These are phyloP conservation scores for Hyppa rectilinea DNA, from an alignment of 2,888 invertebrate genomes.

Conservation along the genomic window DNA sequence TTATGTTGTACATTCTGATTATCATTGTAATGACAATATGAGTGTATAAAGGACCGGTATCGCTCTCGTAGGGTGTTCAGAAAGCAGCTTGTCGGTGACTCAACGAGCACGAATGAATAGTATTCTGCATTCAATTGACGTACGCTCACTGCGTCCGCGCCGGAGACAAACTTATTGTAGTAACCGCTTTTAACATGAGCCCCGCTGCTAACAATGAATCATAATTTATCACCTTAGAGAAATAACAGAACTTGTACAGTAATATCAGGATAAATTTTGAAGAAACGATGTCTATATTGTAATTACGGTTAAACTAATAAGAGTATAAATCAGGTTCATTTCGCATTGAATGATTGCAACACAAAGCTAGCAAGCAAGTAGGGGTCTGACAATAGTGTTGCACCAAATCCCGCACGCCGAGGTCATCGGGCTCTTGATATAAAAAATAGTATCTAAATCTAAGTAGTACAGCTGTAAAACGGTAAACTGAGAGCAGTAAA, in stretches of 20 bases:
- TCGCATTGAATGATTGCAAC: conserved; percentile 71
- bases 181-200: conserved; percentile 74
- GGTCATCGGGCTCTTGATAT: conserved; percentile 75
- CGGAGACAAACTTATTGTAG: conserved; percentile 77
- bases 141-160: conserved; percentile 72
- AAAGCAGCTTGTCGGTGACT: conserved; percentile 82
- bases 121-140: conserved; percentile 85
- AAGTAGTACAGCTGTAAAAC: conserved; percentile 66
- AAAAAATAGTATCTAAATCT: conserved; percentile 70
- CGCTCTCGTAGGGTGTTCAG: conserved; percentile 70
- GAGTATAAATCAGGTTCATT: conserved; percentile 68
- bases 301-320: conserved; percentile 49
- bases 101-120: conserved; percentile 81
- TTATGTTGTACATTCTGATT: conserved; percentile 52
- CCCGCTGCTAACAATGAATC: conserved; percentile 75
- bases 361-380: conserved; percentile 72
- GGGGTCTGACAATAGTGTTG: conserved; percentile 79
- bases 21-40: conserved; percentile 58
- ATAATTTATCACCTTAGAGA: conserved; percentile 70
- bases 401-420: conserved; percentile 78
- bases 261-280: conserved; percentile 58
- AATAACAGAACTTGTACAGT: conserved; percentile 57
- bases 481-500: conserved; percentile 64
- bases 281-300: conserved; percentile 35
- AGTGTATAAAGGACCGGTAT: conserved; percentile 61